phyloP scores from a whole-genome alignment of 2,888 invertebrate species.

The Endotricha flammealis region DNA sequence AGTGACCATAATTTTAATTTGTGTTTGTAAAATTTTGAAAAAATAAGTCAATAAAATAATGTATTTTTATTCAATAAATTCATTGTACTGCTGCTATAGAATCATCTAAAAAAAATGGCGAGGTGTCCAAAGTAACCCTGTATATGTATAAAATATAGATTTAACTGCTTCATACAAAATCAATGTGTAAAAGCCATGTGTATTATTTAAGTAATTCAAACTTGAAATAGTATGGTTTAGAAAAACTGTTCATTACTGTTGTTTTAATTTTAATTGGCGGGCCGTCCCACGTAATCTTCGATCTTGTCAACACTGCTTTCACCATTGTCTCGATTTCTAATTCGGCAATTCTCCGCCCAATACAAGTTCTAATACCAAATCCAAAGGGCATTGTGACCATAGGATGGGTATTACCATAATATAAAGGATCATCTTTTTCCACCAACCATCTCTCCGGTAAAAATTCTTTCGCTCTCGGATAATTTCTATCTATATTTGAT shows the following conservation, averaged over 20 bases:
- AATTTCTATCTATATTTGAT: constrained; percentile 74
- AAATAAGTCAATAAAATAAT: too few relatives aligned
- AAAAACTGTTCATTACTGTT: constrained; percentile 45
- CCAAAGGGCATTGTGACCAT: constrained; percentile 83
- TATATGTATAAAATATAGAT: too few relatives aligned
- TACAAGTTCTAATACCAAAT: constrained; percentile 82
- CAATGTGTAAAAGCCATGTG: background rate
- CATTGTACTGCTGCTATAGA: too few relatives aligned
- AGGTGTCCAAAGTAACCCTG: too few relatives aligned
- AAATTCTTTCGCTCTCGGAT: constrained; percentile 75
- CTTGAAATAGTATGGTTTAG: constrained; percentile 48
- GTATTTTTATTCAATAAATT: too few relatives aligned
- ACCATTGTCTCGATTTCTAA: constrained; percentile 80
- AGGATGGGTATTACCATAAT: constrained; percentile 72
- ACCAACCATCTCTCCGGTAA: constrained; percentile 84
- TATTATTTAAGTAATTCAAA: constrained; percentile 29
- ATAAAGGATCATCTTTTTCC: constrained; percentile 59
- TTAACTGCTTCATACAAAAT: too few relatives aligned
- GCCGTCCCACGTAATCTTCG: constrained; percentile 56
- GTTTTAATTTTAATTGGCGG: constrained; percentile 47
- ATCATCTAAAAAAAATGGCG: too few relatives aligned
- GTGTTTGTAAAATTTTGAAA: too few relatives aligned
- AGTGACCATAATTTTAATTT: too few relatives aligned
- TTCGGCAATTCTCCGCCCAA: constrained; percentile 85
- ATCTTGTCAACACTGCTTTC: constrained; percentile 46